These are phyloP conservation scores for Cerastoderma edule DNA, from an alignment of 2,888 invertebrate species.

Conservation along the genomic window DNA sequence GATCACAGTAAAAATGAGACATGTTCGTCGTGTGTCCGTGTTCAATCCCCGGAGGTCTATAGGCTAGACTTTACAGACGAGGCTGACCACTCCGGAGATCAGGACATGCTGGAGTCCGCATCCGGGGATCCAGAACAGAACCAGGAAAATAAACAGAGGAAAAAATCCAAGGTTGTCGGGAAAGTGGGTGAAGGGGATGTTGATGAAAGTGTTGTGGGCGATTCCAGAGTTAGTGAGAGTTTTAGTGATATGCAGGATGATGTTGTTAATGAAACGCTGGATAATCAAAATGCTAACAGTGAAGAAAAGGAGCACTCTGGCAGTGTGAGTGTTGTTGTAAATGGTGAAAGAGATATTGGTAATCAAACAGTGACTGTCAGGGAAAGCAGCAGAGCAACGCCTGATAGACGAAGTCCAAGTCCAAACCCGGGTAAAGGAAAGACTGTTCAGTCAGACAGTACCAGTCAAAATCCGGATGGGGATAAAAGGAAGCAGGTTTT, in stretches of 20 bases:
- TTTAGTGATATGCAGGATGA: too few species aligned
- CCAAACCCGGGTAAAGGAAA: constrained; percentile 32
- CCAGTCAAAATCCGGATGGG: constrained; percentile 30
- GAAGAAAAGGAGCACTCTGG: background rate
- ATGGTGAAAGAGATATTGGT: background rate
- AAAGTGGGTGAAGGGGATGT: constrained; percentile 2
- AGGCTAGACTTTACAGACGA: constrained; percentile 60
- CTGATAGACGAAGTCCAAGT: constrained; percentile 2
- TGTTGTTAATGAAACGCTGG: background rate
- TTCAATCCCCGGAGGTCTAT: constrained; percentile 60
- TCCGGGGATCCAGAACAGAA: constrained; percentile 14
- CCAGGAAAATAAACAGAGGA: background rate
- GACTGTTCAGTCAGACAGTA: constrained; percentile 41
- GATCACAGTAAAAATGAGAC: constrained; percentile 54
- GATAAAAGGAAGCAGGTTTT: constrained; percentile 12
- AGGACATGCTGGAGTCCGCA: constrained; percentile 29
- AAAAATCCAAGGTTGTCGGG: constrained; percentile 3
- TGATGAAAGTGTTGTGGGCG: constrained; percentile 20
- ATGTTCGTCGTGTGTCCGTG: constrained; percentile 54
- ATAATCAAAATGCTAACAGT: background rate
- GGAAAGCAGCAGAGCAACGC: background rate
- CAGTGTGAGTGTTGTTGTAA: background rate
- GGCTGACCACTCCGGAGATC: constrained; percentile 56
- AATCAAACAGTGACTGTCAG: background rate
- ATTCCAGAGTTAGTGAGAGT: constrained; percentile 18